Evolutionary conservation across 2,888 invertebrate species (phyloP), one percentile per base, ranked within the genome.

Genomic region (Hipparchia sbordonii): DNA sequence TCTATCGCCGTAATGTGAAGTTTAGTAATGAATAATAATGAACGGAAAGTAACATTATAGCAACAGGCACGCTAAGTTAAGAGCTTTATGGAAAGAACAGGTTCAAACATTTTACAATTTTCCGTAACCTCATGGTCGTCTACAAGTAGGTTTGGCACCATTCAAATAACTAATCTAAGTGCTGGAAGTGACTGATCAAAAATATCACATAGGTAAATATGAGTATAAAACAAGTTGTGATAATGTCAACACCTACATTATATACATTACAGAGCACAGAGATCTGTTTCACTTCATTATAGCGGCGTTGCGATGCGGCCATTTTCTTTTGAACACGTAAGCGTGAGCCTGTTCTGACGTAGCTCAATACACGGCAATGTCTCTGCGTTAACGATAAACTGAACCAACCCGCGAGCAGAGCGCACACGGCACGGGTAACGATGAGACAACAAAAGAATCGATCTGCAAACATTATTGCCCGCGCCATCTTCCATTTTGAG

Each of bases 391-490:
- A 81, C 81, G 83, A 87, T 84, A 85, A 85, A 85, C 81, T 80
- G 80, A 81, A 83, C 83, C 81, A 83, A 65, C 65, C 9, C 23
- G 65, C 65, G 65, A 23, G 51, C 52, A 52, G 33, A 60, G 68
- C 59, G 68, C 59, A 82, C 82, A 84, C 80, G 77, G 76, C 77
- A 86, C 85, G 82, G 87, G 87, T 86, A 81, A 78, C 81, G 82
- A 77, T 65, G 77, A 75, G 76, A 79, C 84, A 89, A 90, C 89
- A 89, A 90, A 89, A 89, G 88, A 88, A 86, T 85, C 82, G 81
- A 81, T 83, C 85, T 82, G 79, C 85, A 85, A 89, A 86, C 86
- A 87, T 85, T 79, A 81, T 80, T 78, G 79, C 80, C 68, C 70
- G 67, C 73, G 67, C 71, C 76, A 75, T 76, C 72, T 72, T 74